Evolutionary conservation across 1,140 invertebrate genomes (phyloP).

Genomic region (Zaprionus taronus): DNA sequence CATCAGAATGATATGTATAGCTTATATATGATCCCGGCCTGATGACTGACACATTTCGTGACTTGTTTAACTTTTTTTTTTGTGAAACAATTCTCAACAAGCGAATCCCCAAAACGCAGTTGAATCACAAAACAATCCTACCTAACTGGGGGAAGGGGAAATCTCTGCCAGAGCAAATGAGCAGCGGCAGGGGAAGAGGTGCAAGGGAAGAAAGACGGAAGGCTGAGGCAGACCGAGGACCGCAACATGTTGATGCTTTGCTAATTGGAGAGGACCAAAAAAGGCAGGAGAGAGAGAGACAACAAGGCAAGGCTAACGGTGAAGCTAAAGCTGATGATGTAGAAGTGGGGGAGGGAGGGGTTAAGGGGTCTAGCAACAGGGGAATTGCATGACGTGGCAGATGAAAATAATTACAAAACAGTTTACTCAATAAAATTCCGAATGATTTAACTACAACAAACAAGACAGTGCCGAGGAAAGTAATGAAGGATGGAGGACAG

Average conservation of each 20-base stretch:
- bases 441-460: constrained; percentile 74
- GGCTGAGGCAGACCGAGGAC: constrained; percentile 44
- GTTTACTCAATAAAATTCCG: constrained; percentile 79
- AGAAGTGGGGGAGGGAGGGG: not conserved
- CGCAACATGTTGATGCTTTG: constrained; percentile 73
- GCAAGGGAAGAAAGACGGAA: not conserved
- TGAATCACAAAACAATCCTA: constrained; percentile 20
- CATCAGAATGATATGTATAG: not conserved
- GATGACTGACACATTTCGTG: constrained; percentile 21
- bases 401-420: constrained; percentile 80
- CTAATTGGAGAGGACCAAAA: constrained; percentile 66
- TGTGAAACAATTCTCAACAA: constrained; percentile 29
- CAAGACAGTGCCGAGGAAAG: not conserved
- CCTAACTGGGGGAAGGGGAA: constrained; percentile 1
- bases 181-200: not conserved
- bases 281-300: constrained; percentile 9
- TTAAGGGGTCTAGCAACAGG: not conserved
- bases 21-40: not conserved
- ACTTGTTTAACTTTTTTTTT: constrained; percentile 43
- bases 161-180: constrained; percentile 32
- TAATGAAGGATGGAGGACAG: constrained; percentile 25
- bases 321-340: not conserved
- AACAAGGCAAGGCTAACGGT: constrained; percentile 22
- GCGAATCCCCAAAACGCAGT: constrained; percentile 19
- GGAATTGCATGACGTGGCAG: constrained; percentile 48